These are phyloP conservation scores for Lampris megalopsis DNA, from an alignment of 2,113 vertebrate species.

Conservation along the genomic window DNA sequence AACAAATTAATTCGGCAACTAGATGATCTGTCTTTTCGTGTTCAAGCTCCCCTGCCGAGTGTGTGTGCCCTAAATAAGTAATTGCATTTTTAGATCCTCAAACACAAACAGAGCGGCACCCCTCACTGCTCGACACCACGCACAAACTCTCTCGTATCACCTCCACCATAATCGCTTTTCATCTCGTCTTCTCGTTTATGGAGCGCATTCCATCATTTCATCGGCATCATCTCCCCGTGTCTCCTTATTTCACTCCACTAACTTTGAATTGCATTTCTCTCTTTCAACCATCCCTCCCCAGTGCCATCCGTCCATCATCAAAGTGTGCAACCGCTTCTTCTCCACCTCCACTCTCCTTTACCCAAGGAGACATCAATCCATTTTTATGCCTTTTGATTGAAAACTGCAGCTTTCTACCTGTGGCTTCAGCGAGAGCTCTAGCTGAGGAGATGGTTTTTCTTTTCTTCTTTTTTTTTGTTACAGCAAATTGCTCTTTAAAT, in stretches of 20 bases:
- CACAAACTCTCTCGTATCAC: slow-evolving; percentile 25
- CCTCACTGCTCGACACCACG: slow-evolving; percentile 23
- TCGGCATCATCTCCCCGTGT: slow-evolving; percentile 1
- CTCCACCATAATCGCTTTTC: not conserved
- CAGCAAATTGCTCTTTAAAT: slow-evolving; percentile 11
- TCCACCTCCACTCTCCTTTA: not conserved
- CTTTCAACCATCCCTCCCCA: slow-evolving; percentile 25
- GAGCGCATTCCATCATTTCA: slow-evolving; percentile 35
- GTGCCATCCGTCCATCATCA: slow-evolving; percentile 35
- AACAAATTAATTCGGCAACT: slow-evolving; percentile 36
- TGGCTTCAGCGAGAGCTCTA: not conserved
- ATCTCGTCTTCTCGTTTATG: slow-evolving; percentile 30
- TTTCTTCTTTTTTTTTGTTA: not conserved
- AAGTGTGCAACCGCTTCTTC: slow-evolving; percentile 20
- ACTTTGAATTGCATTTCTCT: slow-evolving; percentile 43
- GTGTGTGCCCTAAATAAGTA: slow-evolving; percentile 57
- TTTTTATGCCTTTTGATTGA: not conserved
- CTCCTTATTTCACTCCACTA: slow-evolving; percentile 6
- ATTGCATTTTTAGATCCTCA: slow-evolving; percentile 48
- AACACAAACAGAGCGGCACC: slow-evolving; percentile 7
- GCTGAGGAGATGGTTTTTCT: not conserved
- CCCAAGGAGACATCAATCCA: not conserved
- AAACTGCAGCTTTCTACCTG: not conserved
- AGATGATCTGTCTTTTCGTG: slow-evolving; percentile 41
- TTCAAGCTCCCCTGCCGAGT: slow-evolving; percentile 11